These are phyloP conservation scores for Pelochelys cantorii DNA, from an alignment of 2,797 vertebrate species.

Conservation along the genomic window DNA sequence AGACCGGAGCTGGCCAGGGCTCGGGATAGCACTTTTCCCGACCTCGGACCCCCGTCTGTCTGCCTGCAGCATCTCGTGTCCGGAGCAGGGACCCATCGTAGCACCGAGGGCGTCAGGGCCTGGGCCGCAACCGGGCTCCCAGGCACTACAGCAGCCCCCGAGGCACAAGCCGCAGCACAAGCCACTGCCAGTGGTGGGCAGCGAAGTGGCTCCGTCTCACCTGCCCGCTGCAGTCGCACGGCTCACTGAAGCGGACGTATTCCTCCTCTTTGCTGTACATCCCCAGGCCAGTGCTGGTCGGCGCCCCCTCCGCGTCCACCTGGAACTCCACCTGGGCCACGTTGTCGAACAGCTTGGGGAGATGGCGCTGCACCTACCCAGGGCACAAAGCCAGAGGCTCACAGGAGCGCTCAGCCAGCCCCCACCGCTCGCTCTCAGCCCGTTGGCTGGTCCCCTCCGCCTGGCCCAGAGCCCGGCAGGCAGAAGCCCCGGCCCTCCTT, in stretches of 20 bases:
- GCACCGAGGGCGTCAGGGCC: background rate
- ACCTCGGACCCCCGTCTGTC: background rate
- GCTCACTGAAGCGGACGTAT: constrained; percentile 88
- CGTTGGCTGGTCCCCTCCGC: too few species aligned
- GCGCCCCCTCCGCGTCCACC: constrained; percentile 79
- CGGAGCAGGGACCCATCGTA: background rate
- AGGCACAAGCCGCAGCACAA: background rate
- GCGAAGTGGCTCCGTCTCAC: constrained; percentile 72
- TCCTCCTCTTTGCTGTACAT: constrained; percentile 98
- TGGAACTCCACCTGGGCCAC: constrained; percentile 91
- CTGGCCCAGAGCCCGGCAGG: too few species aligned
- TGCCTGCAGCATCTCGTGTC: background rate
- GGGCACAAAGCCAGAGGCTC: too few species aligned
- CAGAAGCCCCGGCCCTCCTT: background rate
- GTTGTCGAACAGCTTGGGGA: constrained; percentile 97
- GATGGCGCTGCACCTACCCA: constrained; percentile 91
- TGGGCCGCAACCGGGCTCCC: background rate
- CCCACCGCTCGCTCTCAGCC: too few species aligned
- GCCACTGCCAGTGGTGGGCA: background rate
- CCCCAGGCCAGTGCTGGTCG: constrained; percentile 86
- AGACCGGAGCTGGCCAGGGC: background rate
- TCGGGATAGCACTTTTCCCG: background rate
- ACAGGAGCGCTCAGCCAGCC: too few species aligned
- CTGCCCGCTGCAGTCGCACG: constrained; percentile 94
- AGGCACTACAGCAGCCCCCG: background rate